These are phyloP conservation scores for Myotis davidii DNA, from an alignment of 2,113 vertebrate genomes.

Conservation along the genomic window DNA sequence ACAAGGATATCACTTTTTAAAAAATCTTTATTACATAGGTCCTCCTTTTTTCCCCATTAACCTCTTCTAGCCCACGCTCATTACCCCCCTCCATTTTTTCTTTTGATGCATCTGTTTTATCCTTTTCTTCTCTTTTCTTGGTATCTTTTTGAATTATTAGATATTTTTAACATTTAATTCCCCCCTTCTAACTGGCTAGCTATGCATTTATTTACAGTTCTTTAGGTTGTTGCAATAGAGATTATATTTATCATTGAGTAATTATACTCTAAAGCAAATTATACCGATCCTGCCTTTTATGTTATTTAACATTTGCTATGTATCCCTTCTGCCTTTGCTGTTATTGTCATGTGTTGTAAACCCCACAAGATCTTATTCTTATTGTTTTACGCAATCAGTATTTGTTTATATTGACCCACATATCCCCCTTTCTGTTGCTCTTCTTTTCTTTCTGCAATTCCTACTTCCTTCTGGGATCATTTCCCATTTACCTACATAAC, in stretches of 20 bases:
- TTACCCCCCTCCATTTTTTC: background rate
- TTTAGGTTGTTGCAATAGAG: background rate
- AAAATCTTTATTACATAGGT: too few relatives aligned
- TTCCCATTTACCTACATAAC: background rate
- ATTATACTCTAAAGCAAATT: background rate
- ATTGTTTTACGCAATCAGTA: background rate
- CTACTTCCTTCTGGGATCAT: background rate
- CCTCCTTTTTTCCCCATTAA: too few relatives aligned
- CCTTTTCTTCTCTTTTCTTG: background rate
- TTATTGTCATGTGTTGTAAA: background rate
- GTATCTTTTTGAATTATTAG: slow-evolving; percentile 32
- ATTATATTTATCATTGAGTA: background rate
- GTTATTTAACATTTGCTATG: slow-evolving; percentile 16
- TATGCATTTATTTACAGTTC: background rate
- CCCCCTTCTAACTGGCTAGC: background rate
- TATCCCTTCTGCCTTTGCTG: background rate
- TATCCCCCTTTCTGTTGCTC: background rate
- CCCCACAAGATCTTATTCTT: background rate
- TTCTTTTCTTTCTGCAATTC: background rate
- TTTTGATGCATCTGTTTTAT: slow-evolving; percentile 19
- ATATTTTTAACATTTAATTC: background rate
- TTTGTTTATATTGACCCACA: background rate
- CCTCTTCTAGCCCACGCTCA: too few relatives aligned
- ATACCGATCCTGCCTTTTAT: background rate
- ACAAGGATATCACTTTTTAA: too few relatives aligned